These are phyloP conservation scores for Catotricha subobsoleta DNA, from an alignment of 2,888 invertebrate genomes.

Conservation along the genomic window DNA sequence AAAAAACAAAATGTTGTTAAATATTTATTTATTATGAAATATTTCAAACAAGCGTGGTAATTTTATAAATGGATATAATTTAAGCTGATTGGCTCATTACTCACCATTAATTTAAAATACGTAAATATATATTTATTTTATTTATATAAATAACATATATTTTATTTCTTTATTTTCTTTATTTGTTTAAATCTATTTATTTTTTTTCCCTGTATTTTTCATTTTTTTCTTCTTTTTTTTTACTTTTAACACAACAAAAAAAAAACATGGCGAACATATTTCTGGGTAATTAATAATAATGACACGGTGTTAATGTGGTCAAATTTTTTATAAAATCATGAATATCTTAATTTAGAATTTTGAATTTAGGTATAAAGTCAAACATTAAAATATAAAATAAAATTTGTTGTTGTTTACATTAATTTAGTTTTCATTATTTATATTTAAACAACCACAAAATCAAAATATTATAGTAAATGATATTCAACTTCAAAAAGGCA, in stretches of 20 bases:
- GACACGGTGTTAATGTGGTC: conserved; percentile 3
- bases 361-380: neutral
- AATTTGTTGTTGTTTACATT: too few relatives aligned
- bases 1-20: neutral
- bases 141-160: too few relatives aligned
- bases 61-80: conserved; percentile 3
- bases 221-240: too few relatives aligned
- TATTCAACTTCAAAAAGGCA: too few relatives aligned
- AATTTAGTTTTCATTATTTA: too few relatives aligned
- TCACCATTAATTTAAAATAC: neutral
- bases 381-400: too few relatives aligned
- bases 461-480: too few relatives aligned
- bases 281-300: conserved; percentile 1
- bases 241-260: too few relatives aligned
- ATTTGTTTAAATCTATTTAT: too few relatives aligned
- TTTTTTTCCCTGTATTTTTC: too few relatives aligned
- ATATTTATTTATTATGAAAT: neutral
- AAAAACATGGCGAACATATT: neutral
- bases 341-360: neutral
- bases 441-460: too few relatives aligned
- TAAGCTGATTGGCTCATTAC: conserved; percentile 3
- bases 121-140: neutral
- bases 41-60: neutral
- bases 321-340: neutral
- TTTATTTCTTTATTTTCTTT: too few relatives aligned